These are phyloP conservation scores for Argya squamiceps DNA, from an alignment of 2,797 vertebrate species.

Conservation along the genomic window DNA sequence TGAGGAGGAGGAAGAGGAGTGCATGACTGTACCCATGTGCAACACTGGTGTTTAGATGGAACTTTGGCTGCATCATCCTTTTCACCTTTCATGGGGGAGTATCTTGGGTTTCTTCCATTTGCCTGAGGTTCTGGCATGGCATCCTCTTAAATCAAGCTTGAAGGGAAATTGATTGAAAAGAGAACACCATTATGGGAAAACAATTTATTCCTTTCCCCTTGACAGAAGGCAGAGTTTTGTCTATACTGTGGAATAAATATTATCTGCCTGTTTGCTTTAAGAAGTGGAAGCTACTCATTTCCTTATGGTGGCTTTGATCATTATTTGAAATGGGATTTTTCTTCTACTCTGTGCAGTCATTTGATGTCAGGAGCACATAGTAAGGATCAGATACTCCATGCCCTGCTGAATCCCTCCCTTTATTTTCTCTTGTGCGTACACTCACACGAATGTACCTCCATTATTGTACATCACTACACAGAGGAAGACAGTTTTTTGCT, in stretches of 20 bases:
- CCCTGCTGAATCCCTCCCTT: background rate
- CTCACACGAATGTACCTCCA: background rate
- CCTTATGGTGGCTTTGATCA: conserved; percentile 31
- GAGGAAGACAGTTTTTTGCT: background rate
- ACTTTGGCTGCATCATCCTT: conserved; percentile 62
- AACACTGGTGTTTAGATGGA: background rate
- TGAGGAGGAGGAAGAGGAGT: conserved; percentile 10
- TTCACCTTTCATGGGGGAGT: conserved; percentile 63
- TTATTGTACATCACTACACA: background rate
- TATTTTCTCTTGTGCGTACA: background rate
- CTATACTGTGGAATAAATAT: conserved; percentile 77
- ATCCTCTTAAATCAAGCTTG: conserved; percentile 79
- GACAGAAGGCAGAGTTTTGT: conserved; percentile 74
- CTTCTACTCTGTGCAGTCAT: background rate
- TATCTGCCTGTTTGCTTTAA: conserved; percentile 68
- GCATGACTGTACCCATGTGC: background rate
- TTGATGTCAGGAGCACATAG: background rate
- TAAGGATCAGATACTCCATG: background rate
- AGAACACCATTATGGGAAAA: conserved; percentile 76
- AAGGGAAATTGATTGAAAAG: conserved; percentile 81
- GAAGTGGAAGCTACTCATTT: conserved; percentile 45
- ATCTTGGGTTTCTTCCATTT: conserved; percentile 49
- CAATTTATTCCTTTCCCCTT: conserved; percentile 75
- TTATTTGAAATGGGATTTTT: conserved; percentile 48
- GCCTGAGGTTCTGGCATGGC: conserved; percentile 62